A percentile compares a stretch with the other conserved stretches of the same genome.
phyloP scores from a whole-genome alignment of 2,888 invertebrate species.

The Eupithecia tripunctaria region DNA sequence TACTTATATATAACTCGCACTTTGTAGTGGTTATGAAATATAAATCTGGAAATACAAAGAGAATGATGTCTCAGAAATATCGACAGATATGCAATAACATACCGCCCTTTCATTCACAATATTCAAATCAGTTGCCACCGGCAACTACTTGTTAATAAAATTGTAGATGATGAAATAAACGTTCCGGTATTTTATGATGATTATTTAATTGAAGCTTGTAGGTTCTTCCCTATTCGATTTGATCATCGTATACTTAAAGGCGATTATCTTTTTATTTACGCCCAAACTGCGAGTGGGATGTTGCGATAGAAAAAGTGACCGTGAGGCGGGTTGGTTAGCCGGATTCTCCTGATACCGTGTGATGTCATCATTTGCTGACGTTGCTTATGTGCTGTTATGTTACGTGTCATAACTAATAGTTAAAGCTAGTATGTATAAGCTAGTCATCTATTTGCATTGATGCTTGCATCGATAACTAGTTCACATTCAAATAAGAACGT shows the following conservation, averaged over 20 bases:
- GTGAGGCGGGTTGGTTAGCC: conserved; percentile 74
- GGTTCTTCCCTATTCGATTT: conserved; percentile 57
- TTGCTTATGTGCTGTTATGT: conserved; percentile 61
- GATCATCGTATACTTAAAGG: conserved; percentile 58
- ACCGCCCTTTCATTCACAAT: conserved; percentile 8
- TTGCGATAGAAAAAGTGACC: conserved; percentile 76
- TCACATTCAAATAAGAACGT: conserved; percentile 40
- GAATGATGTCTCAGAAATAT: background rate
- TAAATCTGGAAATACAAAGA: background rate
- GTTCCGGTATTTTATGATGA: conserved; percentile 58
- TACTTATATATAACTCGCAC: conserved; percentile 4
- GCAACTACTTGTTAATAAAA: conserved; percentile 30
- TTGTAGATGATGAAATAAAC: conserved; percentile 51
- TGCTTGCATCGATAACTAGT: conserved; percentile 25
- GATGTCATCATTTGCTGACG: conserved; percentile 77
- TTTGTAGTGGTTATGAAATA: conserved; percentile 2
- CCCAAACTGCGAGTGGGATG: conserved; percentile 60
- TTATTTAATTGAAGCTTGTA: conserved; percentile 57
- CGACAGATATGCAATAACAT: background rate
- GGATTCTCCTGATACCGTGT: conserved; percentile 69
- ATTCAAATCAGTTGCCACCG: conserved; percentile 8
- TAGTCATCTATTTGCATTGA: conserved; percentile 17
- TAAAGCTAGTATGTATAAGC: background rate
- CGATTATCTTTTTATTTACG: conserved; percentile 53
- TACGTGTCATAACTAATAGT: conserved; percentile 30